Evolutionary conservation across 2,113 vertebrate species (phyloP).

Genomic region (Xiphophorus maculatus): DNA sequence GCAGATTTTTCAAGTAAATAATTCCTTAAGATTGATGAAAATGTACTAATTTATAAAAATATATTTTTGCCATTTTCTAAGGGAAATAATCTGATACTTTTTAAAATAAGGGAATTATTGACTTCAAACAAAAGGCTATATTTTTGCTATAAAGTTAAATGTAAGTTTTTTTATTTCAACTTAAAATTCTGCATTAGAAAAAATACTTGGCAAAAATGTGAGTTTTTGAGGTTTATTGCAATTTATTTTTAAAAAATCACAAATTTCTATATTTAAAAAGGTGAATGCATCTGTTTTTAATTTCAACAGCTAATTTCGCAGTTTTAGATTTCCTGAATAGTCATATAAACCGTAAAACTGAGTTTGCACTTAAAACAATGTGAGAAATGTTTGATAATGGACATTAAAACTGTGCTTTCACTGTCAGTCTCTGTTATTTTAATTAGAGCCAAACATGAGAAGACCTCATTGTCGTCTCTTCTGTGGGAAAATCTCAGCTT

Average conservation of each 20-base stretch:
- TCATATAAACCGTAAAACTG: neutral
- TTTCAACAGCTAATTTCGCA: neutral
- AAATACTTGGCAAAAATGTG: too few species aligned
- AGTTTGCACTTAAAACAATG: neutral
- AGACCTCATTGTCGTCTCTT: neutral
- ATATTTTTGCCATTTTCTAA: too few species aligned
- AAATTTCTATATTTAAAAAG: neutral
- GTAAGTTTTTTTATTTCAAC: too few species aligned
- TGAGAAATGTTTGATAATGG: neutral
- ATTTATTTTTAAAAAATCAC: too few species aligned
- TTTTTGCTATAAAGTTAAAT: too few species aligned
- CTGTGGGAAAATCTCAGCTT: conserved; percentile 17
- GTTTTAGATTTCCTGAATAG: neutral
- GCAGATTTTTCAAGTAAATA: too few species aligned
- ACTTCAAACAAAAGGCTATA: too few species aligned
- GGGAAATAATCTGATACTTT: too few species aligned
- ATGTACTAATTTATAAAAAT: too few species aligned
- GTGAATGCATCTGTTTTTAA: neutral
- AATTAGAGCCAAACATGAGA: neutral
- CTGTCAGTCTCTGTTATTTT: neutral
- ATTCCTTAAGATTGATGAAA: too few species aligned
- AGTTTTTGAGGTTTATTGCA: neutral
- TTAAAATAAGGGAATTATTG: too few species aligned
- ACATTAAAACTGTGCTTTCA: neutral
- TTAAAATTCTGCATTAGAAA: too few species aligned